phyloP scores from a whole-genome alignment of 1,140 invertebrate species.

The Popillia japonica region DNA sequence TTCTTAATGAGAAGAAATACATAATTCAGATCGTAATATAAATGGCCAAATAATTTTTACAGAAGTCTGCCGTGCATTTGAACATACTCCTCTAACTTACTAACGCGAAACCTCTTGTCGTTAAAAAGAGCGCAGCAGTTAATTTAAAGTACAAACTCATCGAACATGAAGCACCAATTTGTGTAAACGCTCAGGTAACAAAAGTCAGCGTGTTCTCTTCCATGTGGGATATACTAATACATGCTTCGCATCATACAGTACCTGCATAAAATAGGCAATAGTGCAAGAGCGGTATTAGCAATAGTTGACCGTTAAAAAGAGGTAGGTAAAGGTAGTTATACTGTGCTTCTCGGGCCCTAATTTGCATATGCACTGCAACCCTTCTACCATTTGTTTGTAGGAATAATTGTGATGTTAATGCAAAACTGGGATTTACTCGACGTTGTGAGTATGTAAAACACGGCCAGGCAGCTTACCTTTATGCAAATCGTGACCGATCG shows the following conservation, averaged over 20 bases:
- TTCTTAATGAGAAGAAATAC: too few relatives aligned
- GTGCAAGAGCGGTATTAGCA: conserved; percentile 21
- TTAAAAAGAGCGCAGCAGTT: background rate
- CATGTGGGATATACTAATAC: conserved; percentile 7
- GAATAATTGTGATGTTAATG: conserved; percentile 35
- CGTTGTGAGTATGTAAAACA: conserved; percentile 35
- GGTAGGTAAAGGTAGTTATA: conserved; percentile 28
- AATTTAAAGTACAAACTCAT: conserved; percentile 20
- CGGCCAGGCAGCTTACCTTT: conserved; percentile 25
- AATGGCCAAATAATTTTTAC: too few relatives aligned
- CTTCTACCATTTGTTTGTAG: conserved; percentile 29
- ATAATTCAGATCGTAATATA: too few relatives aligned
- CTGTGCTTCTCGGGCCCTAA: background rate
- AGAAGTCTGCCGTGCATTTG: too few relatives aligned
- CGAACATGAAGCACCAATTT: conserved; percentile 31
- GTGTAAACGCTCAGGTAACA: conserved; percentile 26
- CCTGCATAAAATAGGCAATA: background rate
- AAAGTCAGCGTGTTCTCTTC: conserved; percentile 1
- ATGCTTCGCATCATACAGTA: background rate
- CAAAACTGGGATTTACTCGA: conserved; percentile 31
- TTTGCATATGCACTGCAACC: conserved; percentile 31
- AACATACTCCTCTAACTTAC: background rate
- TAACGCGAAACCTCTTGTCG: background rate
- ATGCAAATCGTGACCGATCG: conserved; percentile 34
- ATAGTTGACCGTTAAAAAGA: conserved; percentile 27